Base-by-base conservation (phyloP, 2,888 invertebrate species). In the Euproctis similis region DNA sequence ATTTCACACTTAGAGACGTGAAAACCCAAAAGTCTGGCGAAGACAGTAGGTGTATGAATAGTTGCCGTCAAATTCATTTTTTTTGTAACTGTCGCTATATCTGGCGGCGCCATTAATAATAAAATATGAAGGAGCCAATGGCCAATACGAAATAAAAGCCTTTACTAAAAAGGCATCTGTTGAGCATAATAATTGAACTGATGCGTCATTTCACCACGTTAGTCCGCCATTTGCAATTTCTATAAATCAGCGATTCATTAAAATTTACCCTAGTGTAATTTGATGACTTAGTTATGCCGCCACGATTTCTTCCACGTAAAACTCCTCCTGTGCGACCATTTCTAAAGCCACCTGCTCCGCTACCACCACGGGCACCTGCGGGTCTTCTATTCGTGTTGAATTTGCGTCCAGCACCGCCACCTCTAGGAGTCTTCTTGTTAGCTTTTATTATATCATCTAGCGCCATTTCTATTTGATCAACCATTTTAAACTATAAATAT, bases 381-480 rank as follows among this genome's bases (percentile, higher is more conserved):
- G 74, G 58, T 56, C 72, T 75, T 65, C 59, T 66, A 39, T 59
- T 70, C 7, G 53, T 52, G 49, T 76, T 76, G 57, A 82, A 82
- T 51, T 82, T 81, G 51, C 82, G 77, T 67, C 78, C 86, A 57
- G 75, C 86, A 53, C 80, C 80, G 17, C 89, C 87, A 25, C 87
- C 85, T 45, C 89, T 87, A 43, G 90, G 85, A 40, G 89, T 87
- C 38, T 87, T 86, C 80, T 91, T 94, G 54, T 88, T 92, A 62
- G 90, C 91, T 85, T 94, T 97, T 59, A 98, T 98, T 38, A 98
- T 96, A 54, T 98, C 98, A 73, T 98, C 98, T 52, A 98, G 88
- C 64, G 97, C 96, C 94, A 97, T 94, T 80, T 98, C 97, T 76
- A 98, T 94, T 87, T 94, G 96, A 66, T 96, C 95, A 59, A 92